These are phyloP conservation scores for Megaceryle maxima DNA, from an alignment of 2,113 vertebrate genomes.

Conservation along the genomic window DNA sequence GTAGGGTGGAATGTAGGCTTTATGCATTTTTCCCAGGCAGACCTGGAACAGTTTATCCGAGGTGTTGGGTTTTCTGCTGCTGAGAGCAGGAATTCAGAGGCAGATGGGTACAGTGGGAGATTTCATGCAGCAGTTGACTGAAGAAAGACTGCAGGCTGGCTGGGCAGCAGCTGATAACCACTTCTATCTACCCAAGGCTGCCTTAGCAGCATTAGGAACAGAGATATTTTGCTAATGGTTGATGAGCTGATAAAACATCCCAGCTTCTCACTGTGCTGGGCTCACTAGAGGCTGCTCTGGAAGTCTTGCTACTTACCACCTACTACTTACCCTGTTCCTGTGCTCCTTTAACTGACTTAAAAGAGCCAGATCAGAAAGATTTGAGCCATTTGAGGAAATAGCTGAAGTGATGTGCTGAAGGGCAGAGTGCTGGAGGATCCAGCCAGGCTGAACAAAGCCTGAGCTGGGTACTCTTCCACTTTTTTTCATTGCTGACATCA, in stretches of 20 bases:
- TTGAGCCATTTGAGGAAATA: neutral
- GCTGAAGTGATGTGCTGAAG: neutral
- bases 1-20: neutral
- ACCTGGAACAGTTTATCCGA: neutral
- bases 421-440: neutral
- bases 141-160: neutral
- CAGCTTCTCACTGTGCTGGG: accelerated
- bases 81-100: neutral
- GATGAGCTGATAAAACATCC: neutral
- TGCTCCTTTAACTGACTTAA: neutral
- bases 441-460: neutral
- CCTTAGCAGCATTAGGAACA: neutral
- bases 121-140: neutral
- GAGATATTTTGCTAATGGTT: neutral
- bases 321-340: neutral
- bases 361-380: neutral
- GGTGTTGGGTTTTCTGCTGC: neutral
- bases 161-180: neutral
- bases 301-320: neutral
- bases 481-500: neutral
- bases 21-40: neutral
- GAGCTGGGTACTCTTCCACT: neutral
- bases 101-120: neutral
- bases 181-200: neutral
- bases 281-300: neutral